Conservation (phyloP, 1,140 invertebrate species). For the Alviniconcha marisindica region DNA sequence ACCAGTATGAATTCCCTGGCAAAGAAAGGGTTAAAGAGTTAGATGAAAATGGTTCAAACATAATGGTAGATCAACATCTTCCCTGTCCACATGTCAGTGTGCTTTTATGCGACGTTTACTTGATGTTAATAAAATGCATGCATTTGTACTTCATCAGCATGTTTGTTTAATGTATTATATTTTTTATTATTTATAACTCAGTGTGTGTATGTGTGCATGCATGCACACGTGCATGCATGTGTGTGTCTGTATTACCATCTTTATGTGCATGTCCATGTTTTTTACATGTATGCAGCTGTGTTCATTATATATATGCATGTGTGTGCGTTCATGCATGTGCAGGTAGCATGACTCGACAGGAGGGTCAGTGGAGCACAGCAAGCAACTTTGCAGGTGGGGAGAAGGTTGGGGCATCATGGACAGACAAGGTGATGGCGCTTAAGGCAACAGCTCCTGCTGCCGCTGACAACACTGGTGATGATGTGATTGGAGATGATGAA, state of each 20-base stretch:
- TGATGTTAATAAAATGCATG: too few relatives aligned
- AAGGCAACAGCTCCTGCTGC: conserved; percentile 45
- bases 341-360: conserved; percentile 58
- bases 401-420: conserved; percentile 64
- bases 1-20: too few relatives aligned
- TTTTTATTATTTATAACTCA: too few relatives aligned
- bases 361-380: conserved; percentile 45
- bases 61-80: too few relatives aligned
- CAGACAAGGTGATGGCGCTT: conserved; percentile 68
- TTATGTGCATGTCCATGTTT: not conserved
- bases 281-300: not conserved
- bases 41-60: too few relatives aligned
- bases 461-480: conserved; percentile 40
- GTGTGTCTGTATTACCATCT: not conserved
- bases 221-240: not conserved
- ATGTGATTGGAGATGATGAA: conserved; percentile 64
- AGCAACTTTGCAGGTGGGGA: conserved; percentile 66
- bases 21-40: too few relatives aligned
- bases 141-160: too few relatives aligned
- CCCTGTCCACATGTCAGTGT: too few relatives aligned
- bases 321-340: not conserved
- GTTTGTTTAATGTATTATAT: too few relatives aligned
- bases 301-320: too few relatives aligned
- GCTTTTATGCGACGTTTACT: too few relatives aligned
- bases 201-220: not conserved